Percentiles rank a stretch among this genome's conserved stretches.
Conservation (phyloP, 2,888 invertebrate species). For the Mantis religiosa region DNA sequence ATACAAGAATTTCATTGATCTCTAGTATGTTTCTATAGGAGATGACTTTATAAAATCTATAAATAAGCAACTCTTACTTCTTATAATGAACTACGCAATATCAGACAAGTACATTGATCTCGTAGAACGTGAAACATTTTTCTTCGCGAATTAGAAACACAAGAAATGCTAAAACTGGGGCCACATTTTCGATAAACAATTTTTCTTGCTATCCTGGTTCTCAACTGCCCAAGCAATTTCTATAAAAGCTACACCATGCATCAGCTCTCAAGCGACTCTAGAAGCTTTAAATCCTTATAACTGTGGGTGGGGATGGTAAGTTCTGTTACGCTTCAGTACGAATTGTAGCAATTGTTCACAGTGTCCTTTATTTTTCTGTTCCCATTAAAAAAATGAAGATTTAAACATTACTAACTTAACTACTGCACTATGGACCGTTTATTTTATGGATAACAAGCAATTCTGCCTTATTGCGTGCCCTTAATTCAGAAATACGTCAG, state of each 20-base stretch:
- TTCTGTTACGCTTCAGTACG: not conserved
- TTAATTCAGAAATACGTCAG: not conserved
- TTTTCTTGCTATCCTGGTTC: not conserved
- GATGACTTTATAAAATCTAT: too few species aligned
- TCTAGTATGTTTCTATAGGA: too few species aligned
- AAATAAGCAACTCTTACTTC: too few species aligned
- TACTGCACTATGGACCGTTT: not conserved
- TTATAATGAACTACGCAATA: too few species aligned
- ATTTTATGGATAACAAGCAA: not conserved
- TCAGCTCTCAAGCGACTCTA: not conserved
- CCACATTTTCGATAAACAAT: not conserved
- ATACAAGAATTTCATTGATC: too few species aligned
- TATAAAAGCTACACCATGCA: not conserved
- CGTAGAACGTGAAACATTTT: too few species aligned
- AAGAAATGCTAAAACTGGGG: not conserved
- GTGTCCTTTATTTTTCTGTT: not conserved
- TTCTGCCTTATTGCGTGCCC: not conserved
- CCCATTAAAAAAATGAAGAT: not conserved
- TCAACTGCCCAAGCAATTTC: not conserved
- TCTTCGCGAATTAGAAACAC: not conserved
- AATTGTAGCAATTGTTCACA: not conserved
- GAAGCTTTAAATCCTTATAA: not conserved
- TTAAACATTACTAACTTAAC: not conserved
- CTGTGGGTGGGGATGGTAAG: not conserved
- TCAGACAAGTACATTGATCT: too few species aligned